Evolutionary conservation across 2,888 invertebrate genomes (phyloP).

Genomic region (Eremobia ochroleuca): DNA sequence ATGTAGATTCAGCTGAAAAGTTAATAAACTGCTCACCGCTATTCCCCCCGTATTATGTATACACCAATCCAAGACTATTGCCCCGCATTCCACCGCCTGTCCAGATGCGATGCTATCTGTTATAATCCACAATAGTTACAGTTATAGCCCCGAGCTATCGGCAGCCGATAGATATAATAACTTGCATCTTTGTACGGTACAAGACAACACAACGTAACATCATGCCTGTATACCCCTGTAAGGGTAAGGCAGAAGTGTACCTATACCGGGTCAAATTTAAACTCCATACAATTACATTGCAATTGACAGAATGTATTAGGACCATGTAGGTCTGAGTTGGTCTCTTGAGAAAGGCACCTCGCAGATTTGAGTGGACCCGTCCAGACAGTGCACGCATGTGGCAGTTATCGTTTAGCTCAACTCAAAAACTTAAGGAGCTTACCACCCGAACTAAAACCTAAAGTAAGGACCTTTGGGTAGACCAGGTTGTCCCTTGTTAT

Average conservation of each 20-base stretch:
- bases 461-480: background rate
- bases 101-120: slow-evolving; percentile 39
- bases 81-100: slow-evolving; percentile 24
- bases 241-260: background rate
- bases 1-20: too few species aligned
- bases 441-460: background rate
- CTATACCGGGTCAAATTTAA: too few species aligned
- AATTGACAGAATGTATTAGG: background rate
- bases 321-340: too few species aligned
- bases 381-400: background rate
- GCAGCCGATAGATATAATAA: slow-evolving; percentile 11
- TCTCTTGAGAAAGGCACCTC: background rate
- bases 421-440: background rate
- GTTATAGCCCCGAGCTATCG: slow-evolving; percentile 26
- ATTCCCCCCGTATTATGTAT: slow-evolving; percentile 14
- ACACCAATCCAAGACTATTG: background rate
- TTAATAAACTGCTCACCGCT: background rate
- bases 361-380: background rate
- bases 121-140: slow-evolving; percentile 35
- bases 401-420: background rate
- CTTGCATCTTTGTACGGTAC: background rate
- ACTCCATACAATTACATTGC: background rate
- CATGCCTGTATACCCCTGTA: background rate
- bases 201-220: background rate
- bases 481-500: background rate